Base-by-base conservation (phyloP, 2,888 invertebrate species). In the Drosophila monieri region DNA sequence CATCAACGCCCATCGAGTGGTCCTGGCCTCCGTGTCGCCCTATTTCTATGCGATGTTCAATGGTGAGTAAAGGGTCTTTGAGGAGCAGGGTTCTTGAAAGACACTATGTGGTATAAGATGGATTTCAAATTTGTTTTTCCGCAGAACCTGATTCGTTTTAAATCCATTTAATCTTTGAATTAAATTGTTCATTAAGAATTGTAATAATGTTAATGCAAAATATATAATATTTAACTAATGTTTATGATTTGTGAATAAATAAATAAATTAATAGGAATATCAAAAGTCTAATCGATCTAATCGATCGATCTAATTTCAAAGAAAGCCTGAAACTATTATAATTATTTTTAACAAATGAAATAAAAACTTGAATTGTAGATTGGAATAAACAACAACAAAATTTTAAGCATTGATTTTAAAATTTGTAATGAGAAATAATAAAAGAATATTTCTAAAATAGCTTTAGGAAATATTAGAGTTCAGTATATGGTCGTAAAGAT, bases 1-100 rank as follows among this genome's bases (percentile, higher is more conserved):
- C 73, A 94, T 95, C 89, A 93, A 93, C 81, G 95, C 95, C 55
- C 95, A 96, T 91, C 94, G 94, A 90, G 94, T 95, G 77, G 94
- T 96, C 57, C 92, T 96, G 89, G 95, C 95, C 41, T 94, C 95
- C 48, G 94, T 94, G 86, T 95, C 95, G 89, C 94, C 95, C 21
- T 96, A 96, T 91, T 96, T 96, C 92, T 94, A 94, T 91, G 95
- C 95, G 72, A 92, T 94, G 92, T 92, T 92, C 73, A 92, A 91
- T 83, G 92, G 92, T 92, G 85, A 90, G 90, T 80, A n/a, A 6
- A 23, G 6, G 6, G 3, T 18, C 14, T 15, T 14, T 15, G 3
- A 30, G 3, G 27, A 10, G 43, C 21, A 43, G 12, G 5, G 18
- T 21, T 12, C 2, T 35, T 1, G 12, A 21, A 18, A 12, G 21